phyloP scores from a whole-genome alignment of 2,797 vertebrate species.

The Pyrrhura leucotis region DNA sequence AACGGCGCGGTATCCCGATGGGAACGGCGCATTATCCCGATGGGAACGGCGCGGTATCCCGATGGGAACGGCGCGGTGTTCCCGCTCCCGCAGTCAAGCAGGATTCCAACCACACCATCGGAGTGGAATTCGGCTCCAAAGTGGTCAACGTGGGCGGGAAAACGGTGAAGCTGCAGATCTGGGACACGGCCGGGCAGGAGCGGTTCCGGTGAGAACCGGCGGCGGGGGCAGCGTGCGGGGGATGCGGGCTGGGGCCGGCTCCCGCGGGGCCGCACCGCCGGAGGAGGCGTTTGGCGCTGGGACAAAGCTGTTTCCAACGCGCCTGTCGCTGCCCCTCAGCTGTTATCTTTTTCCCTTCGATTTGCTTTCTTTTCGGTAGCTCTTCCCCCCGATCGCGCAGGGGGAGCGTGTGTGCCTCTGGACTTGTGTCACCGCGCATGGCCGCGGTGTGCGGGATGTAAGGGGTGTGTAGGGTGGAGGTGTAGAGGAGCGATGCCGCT shows the following conservation, averaged over 20 bases:
- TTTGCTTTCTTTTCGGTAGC: not conserved
- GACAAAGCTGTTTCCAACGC: not conserved
- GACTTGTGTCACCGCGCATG: not conserved
- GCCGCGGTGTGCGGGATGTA: not conserved
- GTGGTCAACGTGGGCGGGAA: too few species aligned
- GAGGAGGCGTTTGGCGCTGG: not conserved
- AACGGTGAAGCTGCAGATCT: constrained; percentile 91
- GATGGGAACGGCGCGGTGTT: too few species aligned
- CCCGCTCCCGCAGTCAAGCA: too few species aligned
- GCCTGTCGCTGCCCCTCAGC: not conserved
- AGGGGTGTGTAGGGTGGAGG: not conserved
- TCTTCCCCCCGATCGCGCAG: not conserved
- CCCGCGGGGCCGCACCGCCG: not conserved
- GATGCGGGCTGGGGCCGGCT: not conserved
- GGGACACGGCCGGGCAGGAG: constrained; percentile 91
- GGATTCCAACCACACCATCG: too few species aligned
- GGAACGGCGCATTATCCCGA: too few species aligned
- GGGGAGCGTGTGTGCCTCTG: not conserved
- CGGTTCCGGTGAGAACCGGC: constrained; percentile 75
- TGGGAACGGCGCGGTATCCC: too few species aligned
- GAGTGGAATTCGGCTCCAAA: too few species aligned
- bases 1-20: too few species aligned
- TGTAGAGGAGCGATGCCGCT: not conserved
- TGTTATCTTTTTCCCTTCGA: not conserved
- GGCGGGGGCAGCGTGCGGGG: not conserved